These are phyloP conservation scores for Sciurus niger DNA, from an alignment of 2,113 vertebrate species.

Conservation along the genomic window DNA sequence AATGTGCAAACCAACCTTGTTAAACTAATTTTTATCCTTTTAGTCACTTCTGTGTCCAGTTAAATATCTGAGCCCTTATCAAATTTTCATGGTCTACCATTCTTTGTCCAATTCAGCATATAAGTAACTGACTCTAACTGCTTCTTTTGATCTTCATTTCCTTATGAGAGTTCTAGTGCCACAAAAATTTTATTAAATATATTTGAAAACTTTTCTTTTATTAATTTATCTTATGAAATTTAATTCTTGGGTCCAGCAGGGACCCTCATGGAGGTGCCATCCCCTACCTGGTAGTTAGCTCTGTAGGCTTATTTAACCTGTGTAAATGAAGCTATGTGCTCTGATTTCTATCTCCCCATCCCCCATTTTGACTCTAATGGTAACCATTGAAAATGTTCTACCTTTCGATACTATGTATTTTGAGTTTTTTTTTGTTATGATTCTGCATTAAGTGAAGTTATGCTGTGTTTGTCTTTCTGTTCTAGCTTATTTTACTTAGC, in stretches of 20 bases:
- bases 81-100: neutral
- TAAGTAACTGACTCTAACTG: neutral
- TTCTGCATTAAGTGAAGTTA: neutral
- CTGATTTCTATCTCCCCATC: neutral
- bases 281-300: neutral
- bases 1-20: neutral
- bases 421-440: neutral
- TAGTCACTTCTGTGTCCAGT: neutral
- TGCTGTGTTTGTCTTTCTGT: neutral
- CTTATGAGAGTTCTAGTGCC: neutral
- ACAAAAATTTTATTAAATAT: neutral
- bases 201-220: neutral
- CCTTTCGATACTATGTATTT: neutral
- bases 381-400: neutral
- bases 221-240: neutral
- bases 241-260: neutral
- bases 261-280: neutral
- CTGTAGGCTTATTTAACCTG: neutral
- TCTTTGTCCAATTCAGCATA: neutral
- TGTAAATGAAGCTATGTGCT: neutral
- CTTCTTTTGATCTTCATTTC: neutral
- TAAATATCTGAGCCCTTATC: neutral
- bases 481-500: neutral
- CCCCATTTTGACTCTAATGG: neutral
- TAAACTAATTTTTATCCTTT: too few species aligned